phyloP scores from a whole-genome alignment of 1,140 invertebrate genomes.

The Drosophila biarmipes region DNA sequence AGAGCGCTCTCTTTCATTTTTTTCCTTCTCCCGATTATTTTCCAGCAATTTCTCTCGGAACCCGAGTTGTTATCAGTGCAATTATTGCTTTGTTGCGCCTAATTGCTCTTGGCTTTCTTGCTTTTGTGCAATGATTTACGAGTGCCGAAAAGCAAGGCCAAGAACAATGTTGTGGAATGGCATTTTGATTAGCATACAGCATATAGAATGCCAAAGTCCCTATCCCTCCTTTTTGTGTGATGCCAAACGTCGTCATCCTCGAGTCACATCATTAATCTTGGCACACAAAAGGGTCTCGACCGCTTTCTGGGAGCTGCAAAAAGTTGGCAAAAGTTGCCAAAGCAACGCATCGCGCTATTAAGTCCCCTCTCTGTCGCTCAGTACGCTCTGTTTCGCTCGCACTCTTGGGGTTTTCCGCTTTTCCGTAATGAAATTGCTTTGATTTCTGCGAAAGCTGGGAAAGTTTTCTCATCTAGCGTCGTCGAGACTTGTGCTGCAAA shows the following conservation, averaged over 20 bases:
- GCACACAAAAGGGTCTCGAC: slow-evolving; percentile 39
- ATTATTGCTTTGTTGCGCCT: slow-evolving; percentile 41
- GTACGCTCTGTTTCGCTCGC: background rate
- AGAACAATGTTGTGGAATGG: slow-evolving; percentile 24
- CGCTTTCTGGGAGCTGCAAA: slow-evolving; percentile 16
- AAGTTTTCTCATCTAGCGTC: slow-evolving; percentile 68
- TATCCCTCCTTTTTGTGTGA: background rate
- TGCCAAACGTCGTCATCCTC: slow-evolving; percentile 32
- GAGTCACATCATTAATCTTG: slow-evolving; percentile 59
- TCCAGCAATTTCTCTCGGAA: slow-evolving; percentile 21
- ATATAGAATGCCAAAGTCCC: slow-evolving; percentile 11
- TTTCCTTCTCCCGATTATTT: slow-evolving; percentile 3
- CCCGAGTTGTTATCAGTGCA: slow-evolving; percentile 40
- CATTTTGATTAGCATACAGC: slow-evolving; percentile 49
- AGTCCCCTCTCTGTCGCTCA: slow-evolving; percentile 6
- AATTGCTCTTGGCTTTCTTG: slow-evolving; percentile 37
- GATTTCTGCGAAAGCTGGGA: slow-evolving; percentile 51
- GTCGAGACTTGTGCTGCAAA: slow-evolving; percentile 22
- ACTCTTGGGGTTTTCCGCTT: slow-evolving; percentile 18
- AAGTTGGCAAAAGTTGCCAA: slow-evolving; percentile 55
- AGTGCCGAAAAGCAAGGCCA: slow-evolving; percentile 16
- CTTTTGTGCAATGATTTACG: slow-evolving; percentile 45
- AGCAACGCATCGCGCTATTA: slow-evolving; percentile 43
- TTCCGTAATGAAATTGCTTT: slow-evolving; percentile 74
- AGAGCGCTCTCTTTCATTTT: background rate